These are phyloP conservation scores for Selenia dentaria DNA, from an alignment of 2,888 invertebrate species.

Conservation along the genomic window DNA sequence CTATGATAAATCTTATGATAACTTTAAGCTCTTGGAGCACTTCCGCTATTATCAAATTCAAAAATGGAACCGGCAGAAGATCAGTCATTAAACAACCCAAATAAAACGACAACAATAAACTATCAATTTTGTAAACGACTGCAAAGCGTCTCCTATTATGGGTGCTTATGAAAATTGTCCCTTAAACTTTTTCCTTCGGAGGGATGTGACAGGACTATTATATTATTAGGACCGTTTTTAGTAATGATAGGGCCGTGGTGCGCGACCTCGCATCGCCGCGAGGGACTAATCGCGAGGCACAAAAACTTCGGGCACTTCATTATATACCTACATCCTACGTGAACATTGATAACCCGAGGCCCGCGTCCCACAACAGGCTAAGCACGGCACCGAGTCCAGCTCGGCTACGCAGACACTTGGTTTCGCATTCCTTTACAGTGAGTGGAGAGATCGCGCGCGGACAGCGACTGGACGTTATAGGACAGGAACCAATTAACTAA, in stretches of 20 bases:
- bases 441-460: conserved; percentile 24
- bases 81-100: conserved; percentile 44
- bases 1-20: too few relatives aligned
- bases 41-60: conserved; percentile 46
- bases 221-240: conserved; percentile 81
- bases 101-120: conserved; percentile 50
- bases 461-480: conserved; percentile 35
- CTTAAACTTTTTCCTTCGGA: conserved; percentile 66
- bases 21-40: conserved; percentile 18
- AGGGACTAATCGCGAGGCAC: conserved; percentile 71
- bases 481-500: conserved; percentile 59
- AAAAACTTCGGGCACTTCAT: conserved; percentile 77
- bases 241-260: conserved; percentile 77
- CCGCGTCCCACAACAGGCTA: neutral
- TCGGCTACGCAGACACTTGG: neutral
- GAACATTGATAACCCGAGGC: conserved; percentile 6
- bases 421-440: conserved; percentile 36
- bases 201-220: conserved; percentile 82
- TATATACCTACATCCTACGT: conserved; percentile 46
- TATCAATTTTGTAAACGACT: conserved; percentile 67
- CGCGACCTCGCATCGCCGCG: conserved; percentile 71
- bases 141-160: conserved; percentile 72
- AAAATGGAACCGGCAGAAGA: conserved; percentile 45
- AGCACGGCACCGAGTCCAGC: neutral
- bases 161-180: conserved; percentile 73